Percentiles rank a stretch among this genome's conserved stretches.
Evolutionary conservation across 2,113 vertebrate species (phyloP).

Genomic region (Pagrus major): DNA sequence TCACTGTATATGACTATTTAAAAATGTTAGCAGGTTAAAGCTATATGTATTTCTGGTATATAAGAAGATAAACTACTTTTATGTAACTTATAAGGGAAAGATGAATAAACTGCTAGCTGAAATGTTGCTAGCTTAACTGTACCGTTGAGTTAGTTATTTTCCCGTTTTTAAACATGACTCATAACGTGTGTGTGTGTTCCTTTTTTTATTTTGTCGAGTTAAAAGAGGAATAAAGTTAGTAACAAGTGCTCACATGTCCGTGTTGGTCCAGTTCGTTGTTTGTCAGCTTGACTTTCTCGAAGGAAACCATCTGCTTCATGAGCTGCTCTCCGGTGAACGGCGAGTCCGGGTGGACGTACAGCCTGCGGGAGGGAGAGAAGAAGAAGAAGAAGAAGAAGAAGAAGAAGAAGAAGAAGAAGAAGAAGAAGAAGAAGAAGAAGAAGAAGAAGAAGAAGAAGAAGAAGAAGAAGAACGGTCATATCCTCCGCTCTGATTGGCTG

Average conservation of each 20-base stretch:
- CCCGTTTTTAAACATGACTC: background rate
- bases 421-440: too few species aligned
- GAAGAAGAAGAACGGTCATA: background rate
- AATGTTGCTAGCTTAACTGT: too few species aligned
- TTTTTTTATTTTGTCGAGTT: background rate
- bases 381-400: background rate
- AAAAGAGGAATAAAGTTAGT: background rate
- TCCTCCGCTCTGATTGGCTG: conserved; percentile 50
- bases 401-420: too few species aligned
- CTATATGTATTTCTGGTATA: background rate
- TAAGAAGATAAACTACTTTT: too few species aligned
- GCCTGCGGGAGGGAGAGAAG: conserved; percentile 74
- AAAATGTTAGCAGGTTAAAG: background rate
- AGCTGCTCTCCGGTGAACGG: conserved; percentile 97
- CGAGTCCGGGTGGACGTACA: conserved; percentile 98
- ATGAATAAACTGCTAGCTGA: too few species aligned
- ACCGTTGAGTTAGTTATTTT: background rate
- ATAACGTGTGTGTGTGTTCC: background rate
- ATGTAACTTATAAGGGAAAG: too few species aligned
- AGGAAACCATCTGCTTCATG: conserved; percentile 99
- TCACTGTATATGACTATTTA: background rate
- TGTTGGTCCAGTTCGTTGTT: conserved; percentile 99
- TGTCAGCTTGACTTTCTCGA: conserved; percentile 99
- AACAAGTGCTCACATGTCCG: conserved; percentile 89
- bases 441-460: too few species aligned